Percentiles rank a stretch among this genome's conserved stretches.
phyloP scores from a whole-genome alignment of 2,797 vertebrate species.

The Uromys caudimaculatus region DNA sequence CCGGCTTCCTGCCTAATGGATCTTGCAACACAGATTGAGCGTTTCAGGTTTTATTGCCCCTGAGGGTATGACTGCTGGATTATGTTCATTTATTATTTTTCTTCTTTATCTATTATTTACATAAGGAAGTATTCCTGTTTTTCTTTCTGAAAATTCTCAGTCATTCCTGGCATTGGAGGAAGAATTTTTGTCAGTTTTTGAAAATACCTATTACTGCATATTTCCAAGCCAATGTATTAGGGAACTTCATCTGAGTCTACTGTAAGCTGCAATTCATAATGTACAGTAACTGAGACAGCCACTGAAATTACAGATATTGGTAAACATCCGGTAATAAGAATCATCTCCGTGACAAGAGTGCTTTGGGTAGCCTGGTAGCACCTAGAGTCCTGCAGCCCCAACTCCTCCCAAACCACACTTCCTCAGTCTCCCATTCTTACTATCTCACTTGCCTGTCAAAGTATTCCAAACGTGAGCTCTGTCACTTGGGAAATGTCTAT shows the following conservation, averaged over 20 bases:
- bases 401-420: background rate
- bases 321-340: background rate
- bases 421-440: background rate
- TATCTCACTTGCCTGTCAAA: background rate
- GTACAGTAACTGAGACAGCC: conserved; percentile 41
- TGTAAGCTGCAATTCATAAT: conserved; percentile 8
- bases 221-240: conserved; percentile 56
- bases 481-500: background rate
- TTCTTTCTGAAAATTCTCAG: conserved; percentile 79
- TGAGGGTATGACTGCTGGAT: conserved; percentile 81
- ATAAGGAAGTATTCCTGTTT: conserved; percentile 77
- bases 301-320: background rate
- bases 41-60: conserved; percentile 82
- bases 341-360: background rate
- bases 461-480: background rate
- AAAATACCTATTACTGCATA: conserved; percentile 70
- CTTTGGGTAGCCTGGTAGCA: background rate
- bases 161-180: conserved; percentile 85
- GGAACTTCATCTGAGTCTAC: conserved; percentile 41
- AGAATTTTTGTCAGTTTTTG: conserved; percentile 63
- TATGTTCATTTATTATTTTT: conserved; percentile 79
- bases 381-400: background rate
- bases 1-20: conserved; percentile 88
- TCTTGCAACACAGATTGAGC: conserved; percentile 81
- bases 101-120: conserved; percentile 88